phyloP scores from a whole-genome alignment of 2,113 vertebrate species.

The Callopanchax toddi region DNA sequence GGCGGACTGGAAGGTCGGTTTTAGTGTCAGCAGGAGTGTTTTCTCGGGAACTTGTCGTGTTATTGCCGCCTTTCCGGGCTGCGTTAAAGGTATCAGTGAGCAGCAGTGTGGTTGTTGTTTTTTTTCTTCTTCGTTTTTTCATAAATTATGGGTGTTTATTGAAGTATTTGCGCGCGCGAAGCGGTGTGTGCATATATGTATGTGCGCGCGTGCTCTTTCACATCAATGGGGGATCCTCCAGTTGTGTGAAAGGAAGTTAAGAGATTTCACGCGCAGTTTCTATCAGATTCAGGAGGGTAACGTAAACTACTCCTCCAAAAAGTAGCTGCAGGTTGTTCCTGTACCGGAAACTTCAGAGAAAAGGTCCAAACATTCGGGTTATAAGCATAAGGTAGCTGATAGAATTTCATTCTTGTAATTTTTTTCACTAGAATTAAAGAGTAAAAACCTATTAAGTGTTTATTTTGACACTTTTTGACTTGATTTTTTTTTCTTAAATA shows the following conservation, averaged over 20 bases:
- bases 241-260: slow-evolving; percentile 65
- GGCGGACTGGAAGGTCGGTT: slow-evolving; percentile 46
- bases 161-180: slow-evolving; percentile 28
- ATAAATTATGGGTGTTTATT: slow-evolving; percentile 41
- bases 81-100: not conserved
- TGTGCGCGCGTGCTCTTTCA: slow-evolving; percentile 1
- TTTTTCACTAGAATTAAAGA: too few relatives aligned
- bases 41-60: slow-evolving; percentile 52
- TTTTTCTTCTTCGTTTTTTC: not conserved
- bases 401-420: too few relatives aligned
- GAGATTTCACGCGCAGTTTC: slow-evolving; percentile 28
- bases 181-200: not conserved
- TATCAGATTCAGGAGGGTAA: not conserved
- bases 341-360: too few relatives aligned
- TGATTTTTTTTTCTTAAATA: too few relatives aligned
- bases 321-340: not conserved
- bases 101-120: not conserved
- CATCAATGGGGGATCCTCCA: slow-evolving; percentile 39
- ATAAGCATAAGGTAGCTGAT: too few relatives aligned
- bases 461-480: too few relatives aligned
- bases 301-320: not conserved
- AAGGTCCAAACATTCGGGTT: too few relatives aligned
- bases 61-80: not conserved
- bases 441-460: too few relatives aligned
- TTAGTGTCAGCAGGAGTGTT: slow-evolving; percentile 26